Percentiles rank a stretch among this genome's conserved stretches.
phyloP scores from a whole-genome alignment of 2,888 invertebrate genomes.

The Orthonychiurus folsomi region DNA sequence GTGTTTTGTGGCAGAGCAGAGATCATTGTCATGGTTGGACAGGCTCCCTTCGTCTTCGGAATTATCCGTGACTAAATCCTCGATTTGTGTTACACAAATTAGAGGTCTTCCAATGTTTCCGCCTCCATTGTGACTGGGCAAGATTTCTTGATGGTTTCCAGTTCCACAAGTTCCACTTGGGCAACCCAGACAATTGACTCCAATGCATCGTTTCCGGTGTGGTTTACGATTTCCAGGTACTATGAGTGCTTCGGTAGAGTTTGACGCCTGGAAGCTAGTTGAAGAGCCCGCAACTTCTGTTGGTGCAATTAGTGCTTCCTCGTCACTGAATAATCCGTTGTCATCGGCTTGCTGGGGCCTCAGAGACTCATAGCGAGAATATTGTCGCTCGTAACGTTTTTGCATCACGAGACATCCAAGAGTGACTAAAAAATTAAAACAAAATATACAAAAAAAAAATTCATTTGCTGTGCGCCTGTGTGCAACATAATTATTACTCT shows the following conservation, averaged over 20 bases:
- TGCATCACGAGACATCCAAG: conserved; percentile 72
- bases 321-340: background rate
- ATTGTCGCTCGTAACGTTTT: conserved; percentile 65
- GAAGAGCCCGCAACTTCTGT: background rate
- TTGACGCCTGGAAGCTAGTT: background rate
- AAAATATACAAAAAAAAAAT: background rate
- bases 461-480: background rate
- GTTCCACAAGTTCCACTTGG: background rate
- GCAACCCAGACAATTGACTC: conserved; percentile 8
- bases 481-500: too few relatives aligned
- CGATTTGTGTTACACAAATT: conserved; percentile 29
- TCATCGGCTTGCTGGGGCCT: conserved; percentile 32
- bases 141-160: background rate
- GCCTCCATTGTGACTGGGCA: background rate
- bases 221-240: background rate
- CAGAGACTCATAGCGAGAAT: conserved; percentile 51
- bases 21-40: conserved; percentile 37
- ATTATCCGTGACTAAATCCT: conserved; percentile 43
- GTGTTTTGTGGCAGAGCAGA: conserved; percentile 36
- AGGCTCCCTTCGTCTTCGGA: conserved; percentile 49
- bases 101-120: background rate
- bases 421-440: conserved; percentile 53
- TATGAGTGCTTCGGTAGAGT: background rate
- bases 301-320: background rate
- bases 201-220: conserved; percentile 1